Base-by-base conservation (phyloP, 2,888 invertebrate species). In the Bembecia ichneumoniformis region DNA sequence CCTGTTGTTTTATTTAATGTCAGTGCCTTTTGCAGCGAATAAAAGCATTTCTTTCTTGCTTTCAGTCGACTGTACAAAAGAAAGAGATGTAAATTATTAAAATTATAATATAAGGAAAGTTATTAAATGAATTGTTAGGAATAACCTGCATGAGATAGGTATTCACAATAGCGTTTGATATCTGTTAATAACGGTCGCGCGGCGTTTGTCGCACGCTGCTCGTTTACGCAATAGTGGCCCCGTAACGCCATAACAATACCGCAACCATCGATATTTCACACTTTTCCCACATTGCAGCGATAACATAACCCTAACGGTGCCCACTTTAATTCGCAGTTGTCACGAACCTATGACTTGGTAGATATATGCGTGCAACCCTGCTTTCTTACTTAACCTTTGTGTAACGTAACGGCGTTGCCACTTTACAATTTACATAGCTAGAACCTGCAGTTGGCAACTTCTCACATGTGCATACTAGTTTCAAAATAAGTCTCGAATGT, bases 221-320 rank as follows among this genome's bases (percentile, higher is more conserved):
- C 55, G 58, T 63, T 63, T 60, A 63, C 58, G 64, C 63, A 62
- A 60, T 44, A 48, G 55, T 53, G 54, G 52, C 53, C 53, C 58
- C 55, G 47, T 47, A 48, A 44, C 53, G 48, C 17, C 15, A 44
- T 16, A 55, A 62, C 62, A 62, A 68, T 63, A 63, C 75, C 72
- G 74, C 75, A 73, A 76, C 68, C 68, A 74, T 71, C 64, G 58
- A 74, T 74, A 71, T 72, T 77, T 77, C 71, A 74, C 75, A 80
- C 74, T 77, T 75, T 77, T 40, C 40, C 40, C 40, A 40, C 40
- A 40, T 40, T 40, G 40, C 40, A 40, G 4, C 40, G 13, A 40
- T 40, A 40, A 40, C 40, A 40, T 40, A 40, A 40, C n/a, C 40
- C 14, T 40, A 40, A 40, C 40, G 40, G 40, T 7, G 7, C 14